Base-by-base conservation (phyloP, 2,113 vertebrate species). In the Clarias magur region DNA sequence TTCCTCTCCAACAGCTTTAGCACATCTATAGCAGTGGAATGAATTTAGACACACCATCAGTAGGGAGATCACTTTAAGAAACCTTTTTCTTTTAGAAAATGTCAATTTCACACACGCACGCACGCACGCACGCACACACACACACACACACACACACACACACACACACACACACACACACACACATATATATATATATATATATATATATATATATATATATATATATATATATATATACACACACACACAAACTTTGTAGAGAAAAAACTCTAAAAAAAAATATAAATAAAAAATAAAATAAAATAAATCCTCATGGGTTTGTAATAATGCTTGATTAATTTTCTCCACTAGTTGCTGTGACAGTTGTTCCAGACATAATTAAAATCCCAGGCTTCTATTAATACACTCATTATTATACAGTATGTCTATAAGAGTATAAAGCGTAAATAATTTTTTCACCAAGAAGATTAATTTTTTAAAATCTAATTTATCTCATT, bases 1-100 rank as follows among this genome's bases (percentile, higher is more conserved):
- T 57, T 85, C 38, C 1, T 1, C 34, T 53, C 19, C 34, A 27
- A 62, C 23, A 62, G 57, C 70, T 85, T 53, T 12, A 76, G 70
- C 34, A 62, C 57, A 62, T 63, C 83, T 1, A 25, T 13, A 27
- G 12, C 25, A 27, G 78, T n/a, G 63, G 34, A 81, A 86, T 42
- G 63, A 81, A 65, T 68, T 56, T 25, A 17, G 85, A 70, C 27
- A 65, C 27, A 17, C n/a, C 42, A 78, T 56, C 60, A 68, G 75
- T 3, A 1, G 30, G 76, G 63, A 59, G 59, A 59, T 60, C 54
- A 25, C n/a, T 81, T 72, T 23, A 63, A 80, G 65, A 81, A 79
- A 65, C 48, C 62, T 67, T 67, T 76, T 63, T 73, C 48, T 48
- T 48, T 48, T 48, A 48, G 48, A 48, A 8, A 8, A 48, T 48